A percentile compares a stretch with the other conserved stretches of the same genome.
Evolutionary conservation across 1,140 invertebrate species (phyloP).

Genomic region (Megalonaias nervosa): DNA sequence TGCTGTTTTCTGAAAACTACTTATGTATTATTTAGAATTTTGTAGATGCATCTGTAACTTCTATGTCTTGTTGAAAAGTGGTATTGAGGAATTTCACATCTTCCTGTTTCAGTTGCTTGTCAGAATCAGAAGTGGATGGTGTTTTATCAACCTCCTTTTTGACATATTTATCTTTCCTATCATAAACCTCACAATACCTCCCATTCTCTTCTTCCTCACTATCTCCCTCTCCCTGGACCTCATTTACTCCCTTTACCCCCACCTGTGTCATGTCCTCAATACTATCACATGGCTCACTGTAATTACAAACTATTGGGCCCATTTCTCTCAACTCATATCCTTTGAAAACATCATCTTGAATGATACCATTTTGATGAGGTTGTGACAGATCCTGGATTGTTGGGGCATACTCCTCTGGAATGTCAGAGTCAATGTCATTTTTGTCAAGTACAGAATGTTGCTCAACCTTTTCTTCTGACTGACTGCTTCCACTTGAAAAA

Average conservation of each 20-base stretch:
- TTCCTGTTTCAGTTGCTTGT: no score
- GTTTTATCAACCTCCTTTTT: no score
- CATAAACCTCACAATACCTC: not conserved
- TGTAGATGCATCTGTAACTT: no score
- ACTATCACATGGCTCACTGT: constrained; percentile 28
- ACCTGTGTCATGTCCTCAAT: constrained; percentile 8
- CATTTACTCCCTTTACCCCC: not conserved
- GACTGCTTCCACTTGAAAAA: constrained; percentile 3
- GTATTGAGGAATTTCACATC: no score
- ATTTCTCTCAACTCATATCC: not conserved
- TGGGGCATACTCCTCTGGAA: constrained; percentile 26
- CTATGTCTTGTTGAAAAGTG: no score
- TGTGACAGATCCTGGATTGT: constrained; percentile 10
- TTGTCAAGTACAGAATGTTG: constrained; percentile 16
- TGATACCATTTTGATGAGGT: not conserved
- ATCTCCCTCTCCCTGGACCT: constrained; percentile 4
- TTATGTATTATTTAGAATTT: no score
- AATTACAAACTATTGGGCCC: constrained; percentile 7
- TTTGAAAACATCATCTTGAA: not conserved
- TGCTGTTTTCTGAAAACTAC: no score
- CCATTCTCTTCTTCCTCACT: not conserved
- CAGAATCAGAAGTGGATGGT: no score
- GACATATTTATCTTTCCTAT: no score
- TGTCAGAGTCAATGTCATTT: constrained; percentile 11
- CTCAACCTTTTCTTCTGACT: constrained; percentile 12